Conservation (phyloP, 2,888 invertebrate species). For the Trichogramma dendrolimi region DNA sequence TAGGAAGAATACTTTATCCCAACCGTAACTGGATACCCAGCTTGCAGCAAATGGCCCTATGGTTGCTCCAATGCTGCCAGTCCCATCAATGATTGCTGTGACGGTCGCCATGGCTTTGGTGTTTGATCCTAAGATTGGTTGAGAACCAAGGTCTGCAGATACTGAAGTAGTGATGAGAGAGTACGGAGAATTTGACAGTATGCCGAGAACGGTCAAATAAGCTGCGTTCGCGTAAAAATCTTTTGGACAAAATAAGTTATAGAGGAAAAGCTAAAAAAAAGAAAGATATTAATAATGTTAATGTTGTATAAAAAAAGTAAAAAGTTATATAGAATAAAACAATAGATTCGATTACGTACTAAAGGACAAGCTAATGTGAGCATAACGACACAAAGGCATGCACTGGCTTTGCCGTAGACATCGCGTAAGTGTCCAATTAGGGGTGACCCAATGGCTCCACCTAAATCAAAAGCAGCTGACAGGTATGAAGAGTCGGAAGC, state of each 20-base stretch:
- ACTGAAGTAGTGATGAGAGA: constrained; percentile 95
- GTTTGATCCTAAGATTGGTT: constrained; percentile 78
- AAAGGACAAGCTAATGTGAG: constrained; percentile 75
- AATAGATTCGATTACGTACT: constrained; percentile 54
- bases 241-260: constrained; percentile 68
- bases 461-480: constrained; percentile 81
- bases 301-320: not conserved
- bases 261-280: constrained; percentile 68
- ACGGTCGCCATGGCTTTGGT: constrained; percentile 90
- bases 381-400: constrained; percentile 81
- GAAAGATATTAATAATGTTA: constrained; percentile 16
- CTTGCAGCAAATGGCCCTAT: constrained; percentile 88
- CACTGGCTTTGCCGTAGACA: constrained; percentile 54
- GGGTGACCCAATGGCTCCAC: constrained; percentile 72
- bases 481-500: constrained; percentile 58
- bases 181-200: constrained; percentile 92
- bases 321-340: not conserved
- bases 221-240: constrained; percentile 62
- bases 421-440: no score
- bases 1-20: constrained; percentile 88
- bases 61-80: constrained; percentile 90
- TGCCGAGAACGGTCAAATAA: constrained; percentile 71
- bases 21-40: constrained; percentile 64
- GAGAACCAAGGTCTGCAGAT: constrained; percentile 89
- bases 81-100: constrained; percentile 96